Percentiles rank a stretch among this genome's conserved stretches.
Evolutionary conservation across 2,888 invertebrate species (phyloP).

Genomic region (Mythimna pallens): DNA sequence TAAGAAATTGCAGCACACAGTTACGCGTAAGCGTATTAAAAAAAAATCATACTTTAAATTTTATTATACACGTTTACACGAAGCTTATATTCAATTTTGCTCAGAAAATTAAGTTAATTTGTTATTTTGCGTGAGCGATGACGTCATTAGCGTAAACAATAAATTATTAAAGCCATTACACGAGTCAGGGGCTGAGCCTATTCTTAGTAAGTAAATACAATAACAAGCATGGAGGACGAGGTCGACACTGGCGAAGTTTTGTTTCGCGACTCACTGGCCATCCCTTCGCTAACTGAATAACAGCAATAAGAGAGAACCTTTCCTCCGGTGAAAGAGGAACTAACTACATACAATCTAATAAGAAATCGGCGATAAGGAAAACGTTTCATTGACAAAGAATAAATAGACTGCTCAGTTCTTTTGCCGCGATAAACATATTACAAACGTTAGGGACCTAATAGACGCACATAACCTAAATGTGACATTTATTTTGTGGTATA

Average conservation of each 20-base stretch:
- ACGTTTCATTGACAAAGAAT: slow-evolving; percentile 86
- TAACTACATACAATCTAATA: slow-evolving; percentile 86
- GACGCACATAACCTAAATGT: slow-evolving; percentile 56
- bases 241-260: slow-evolving; percentile 83
- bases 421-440: slow-evolving; percentile 75
- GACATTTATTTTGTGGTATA: slow-evolving; percentile 48
- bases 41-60: slow-evolving; percentile 16
- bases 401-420: slow-evolving; percentile 79
- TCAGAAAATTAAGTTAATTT: slow-evolving; percentile 59
- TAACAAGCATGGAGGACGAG: slow-evolving; percentile 75
- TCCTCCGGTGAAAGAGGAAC: slow-evolving; percentile 73
- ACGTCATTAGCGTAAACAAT: slow-evolving; percentile 62
- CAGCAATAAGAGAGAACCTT: slow-evolving; percentile 79
- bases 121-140: slow-evolving; percentile 62
- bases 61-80: slow-evolving; percentile 37
- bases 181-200: slow-evolving; percentile 34
- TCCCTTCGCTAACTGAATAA: slow-evolving; percentile 85
- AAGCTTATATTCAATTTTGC: slow-evolving; percentile 53
- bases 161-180: slow-evolving; percentile 62
- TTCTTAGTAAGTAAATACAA: slow-evolving; percentile 72
- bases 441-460: slow-evolving; percentile 65
- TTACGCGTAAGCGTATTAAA: slow-evolving; percentile 27
- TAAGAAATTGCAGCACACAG: slow-evolving; percentile 9
- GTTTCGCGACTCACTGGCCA: slow-evolving; percentile 81
- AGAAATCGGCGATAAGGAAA: slow-evolving; percentile 86